phyloP scores from a whole-genome alignment of 2,797 vertebrate species.

The Danio choprae region DNA sequence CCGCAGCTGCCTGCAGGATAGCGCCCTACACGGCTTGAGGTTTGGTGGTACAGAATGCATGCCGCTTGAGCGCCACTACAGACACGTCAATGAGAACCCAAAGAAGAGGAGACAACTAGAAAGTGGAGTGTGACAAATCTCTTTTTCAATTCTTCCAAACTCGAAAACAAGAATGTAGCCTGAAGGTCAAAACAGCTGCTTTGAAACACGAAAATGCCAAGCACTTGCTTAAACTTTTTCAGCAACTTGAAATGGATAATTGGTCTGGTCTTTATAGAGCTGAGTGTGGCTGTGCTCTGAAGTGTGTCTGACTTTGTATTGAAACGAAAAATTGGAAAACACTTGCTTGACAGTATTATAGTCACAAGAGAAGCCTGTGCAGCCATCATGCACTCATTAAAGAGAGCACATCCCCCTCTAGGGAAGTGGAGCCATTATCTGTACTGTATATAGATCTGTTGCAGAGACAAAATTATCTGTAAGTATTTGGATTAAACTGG shows the following conservation, averaged over 20 bases:
- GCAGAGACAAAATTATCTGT: too few relatives aligned
- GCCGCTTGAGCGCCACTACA: background rate
- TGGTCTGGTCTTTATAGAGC: constrained; percentile 1
- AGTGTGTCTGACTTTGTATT: constrained; percentile 33
- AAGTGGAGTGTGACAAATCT: constrained; percentile 43
- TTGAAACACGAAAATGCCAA: constrained; percentile 33
- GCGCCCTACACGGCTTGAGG: constrained; percentile 20
- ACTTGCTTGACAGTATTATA: constrained; percentile 1
- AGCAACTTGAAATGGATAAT: constrained; percentile 31
- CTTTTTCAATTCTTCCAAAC: background rate
- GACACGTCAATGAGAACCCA: background rate
- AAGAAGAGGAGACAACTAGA: constrained; percentile 3
- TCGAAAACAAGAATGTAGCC: constrained; percentile 30
- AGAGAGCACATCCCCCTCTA: background rate
- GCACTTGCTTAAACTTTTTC: constrained; percentile 20
- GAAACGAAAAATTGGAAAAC: background rate
- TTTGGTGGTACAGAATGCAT: background rate
- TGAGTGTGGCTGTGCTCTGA: background rate
- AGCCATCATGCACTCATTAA: background rate
- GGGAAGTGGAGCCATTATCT: background rate
- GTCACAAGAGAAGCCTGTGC: background rate
- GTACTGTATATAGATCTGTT: background rate
- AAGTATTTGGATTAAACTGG: background rate
- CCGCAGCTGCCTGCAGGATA: constrained; percentile 7
- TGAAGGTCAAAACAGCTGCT: constrained; percentile 14